A percentile compares a stretch with the other conserved stretches of the same genome.
Conservation (phyloP, 2,113 vertebrate species). For the Talpa occidentalis region DNA sequence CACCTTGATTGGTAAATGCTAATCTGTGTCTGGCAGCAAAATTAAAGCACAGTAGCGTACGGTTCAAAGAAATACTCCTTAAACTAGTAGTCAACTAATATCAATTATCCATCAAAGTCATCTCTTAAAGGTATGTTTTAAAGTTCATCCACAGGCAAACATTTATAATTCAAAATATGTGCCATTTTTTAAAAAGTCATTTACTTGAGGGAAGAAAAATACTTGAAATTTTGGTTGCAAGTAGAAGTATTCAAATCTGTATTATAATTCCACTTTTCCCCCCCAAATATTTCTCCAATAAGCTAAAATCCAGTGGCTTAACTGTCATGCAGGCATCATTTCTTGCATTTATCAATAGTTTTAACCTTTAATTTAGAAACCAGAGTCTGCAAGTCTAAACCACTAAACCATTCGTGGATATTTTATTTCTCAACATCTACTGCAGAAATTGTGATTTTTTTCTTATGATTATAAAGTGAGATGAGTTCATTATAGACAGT, state of each 20-base stretch:
- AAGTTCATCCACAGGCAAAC: not conserved
- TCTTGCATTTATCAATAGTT: not conserved
- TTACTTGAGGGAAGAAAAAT: not conserved
- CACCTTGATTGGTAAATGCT: conserved; percentile 57
- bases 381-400: not conserved
- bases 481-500: not conserved
- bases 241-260: not conserved
- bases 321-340: not conserved
- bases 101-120: not conserved
- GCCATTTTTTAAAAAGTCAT: conserved; percentile 14
- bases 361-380: conserved; percentile 14
- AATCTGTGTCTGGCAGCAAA: conserved; percentile 65
- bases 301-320: not conserved
- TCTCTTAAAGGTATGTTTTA: not conserved
- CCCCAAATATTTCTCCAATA: not conserved
- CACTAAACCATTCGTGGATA: not conserved
- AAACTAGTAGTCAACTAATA: conserved; percentile 67
- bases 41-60: not conserved
- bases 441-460: not conserved
- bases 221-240: conserved; percentile 17
- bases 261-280: not conserved
- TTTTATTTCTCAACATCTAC: not conserved
- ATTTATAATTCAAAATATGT: not conserved
- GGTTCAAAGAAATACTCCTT: conserved; percentile 45
- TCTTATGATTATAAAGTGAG: not conserved